Percentiles rank a stretch among this genome's conserved stretches.
phyloP scores from a whole-genome alignment of 2,888 invertebrate species.

The Acanthosepion esculentum region DNA sequence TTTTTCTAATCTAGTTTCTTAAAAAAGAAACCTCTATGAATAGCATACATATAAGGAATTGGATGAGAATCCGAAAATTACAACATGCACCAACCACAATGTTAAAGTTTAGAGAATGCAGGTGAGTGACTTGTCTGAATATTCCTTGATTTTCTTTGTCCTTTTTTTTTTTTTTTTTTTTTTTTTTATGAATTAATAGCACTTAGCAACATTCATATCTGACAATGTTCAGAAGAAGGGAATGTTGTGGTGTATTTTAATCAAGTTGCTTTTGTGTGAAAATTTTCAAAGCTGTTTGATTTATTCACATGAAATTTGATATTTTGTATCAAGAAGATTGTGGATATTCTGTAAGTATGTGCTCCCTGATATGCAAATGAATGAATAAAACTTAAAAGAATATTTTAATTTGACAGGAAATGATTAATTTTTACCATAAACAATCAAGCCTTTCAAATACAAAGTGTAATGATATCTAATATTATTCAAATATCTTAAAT shows the following conservation, averaged over 20 bases:
- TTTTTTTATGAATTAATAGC: background rate
- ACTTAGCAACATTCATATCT: background rate
- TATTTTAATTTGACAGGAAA: no score
- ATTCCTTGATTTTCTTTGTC: background rate
- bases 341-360: no score
- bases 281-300: no score
- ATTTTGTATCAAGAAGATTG: no score
- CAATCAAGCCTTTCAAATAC: no score
- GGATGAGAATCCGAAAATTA: slow-evolving; percentile 41
- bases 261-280: background rate
- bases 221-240: no score
- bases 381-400: no score
- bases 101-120: slow-evolving; percentile 48
- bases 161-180: background rate
- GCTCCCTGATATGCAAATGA: no score
- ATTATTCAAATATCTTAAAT: no score
- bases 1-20: background rate
- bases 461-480: no score
- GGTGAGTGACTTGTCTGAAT: background rate
- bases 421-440: no score
- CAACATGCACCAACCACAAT: slow-evolving; percentile 44
- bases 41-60: slow-evolving; percentile 41
- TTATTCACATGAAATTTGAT: no score
- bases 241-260: background rate
- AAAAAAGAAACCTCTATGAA: slow-evolving; percentile 43